A percentile compares a stretch with the other conserved stretches of the same genome.
phyloP scores from a whole-genome alignment of 1,140 invertebrate genomes.

The Leptinotarsa undecemlineata region DNA sequence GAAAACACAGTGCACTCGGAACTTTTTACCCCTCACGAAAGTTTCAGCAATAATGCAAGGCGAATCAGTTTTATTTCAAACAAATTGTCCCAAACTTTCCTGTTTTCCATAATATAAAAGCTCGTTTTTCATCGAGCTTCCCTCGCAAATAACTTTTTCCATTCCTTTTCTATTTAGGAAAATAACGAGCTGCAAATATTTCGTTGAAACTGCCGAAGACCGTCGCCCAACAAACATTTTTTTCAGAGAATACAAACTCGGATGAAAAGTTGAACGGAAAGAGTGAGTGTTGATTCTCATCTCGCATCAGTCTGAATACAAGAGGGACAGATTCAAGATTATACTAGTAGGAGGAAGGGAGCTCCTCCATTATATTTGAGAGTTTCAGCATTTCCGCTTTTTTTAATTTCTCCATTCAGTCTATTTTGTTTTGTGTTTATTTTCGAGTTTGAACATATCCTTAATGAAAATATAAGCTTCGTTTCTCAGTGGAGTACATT shows the following conservation, averaged over 20 bases:
- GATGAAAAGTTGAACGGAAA: too few species aligned
- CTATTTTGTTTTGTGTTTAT: too few species aligned
- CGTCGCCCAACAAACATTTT: background rate
- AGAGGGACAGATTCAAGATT: too few species aligned
- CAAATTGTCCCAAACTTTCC: slow-evolving; percentile 27
- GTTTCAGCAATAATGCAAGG: slow-evolving; percentile 22
- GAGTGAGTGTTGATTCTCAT: too few species aligned
- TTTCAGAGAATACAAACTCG: background rate
- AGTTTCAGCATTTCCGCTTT: too few species aligned
- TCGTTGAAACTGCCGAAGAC: slow-evolving; percentile 9
- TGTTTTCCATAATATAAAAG: slow-evolving; percentile 28
- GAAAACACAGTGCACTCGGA: slow-evolving; percentile 1
- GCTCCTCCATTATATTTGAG: too few species aligned
- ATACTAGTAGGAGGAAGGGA: too few species aligned
- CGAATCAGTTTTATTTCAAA: slow-evolving; percentile 26
- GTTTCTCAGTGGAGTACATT: too few species aligned
- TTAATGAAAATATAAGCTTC: too few species aligned
- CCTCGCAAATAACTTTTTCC: slow-evolving; percentile 23
- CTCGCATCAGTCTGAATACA: too few species aligned
- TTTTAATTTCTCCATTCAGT: too few species aligned
- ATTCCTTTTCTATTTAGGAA: slow-evolving; percentile 27
- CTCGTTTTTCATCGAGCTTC: slow-evolving; percentile 20
- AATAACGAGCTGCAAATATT: slow-evolving; percentile 14
- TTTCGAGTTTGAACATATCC: too few species aligned
- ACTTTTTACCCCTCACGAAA: slow-evolving; percentile 8